A percentile compares a stretch with the other conserved stretches of the same genome.
These are phyloP conservation scores for Synanthedon vespiformis DNA, from an alignment of 2,888 invertebrate species.

Conservation along the genomic window DNA sequence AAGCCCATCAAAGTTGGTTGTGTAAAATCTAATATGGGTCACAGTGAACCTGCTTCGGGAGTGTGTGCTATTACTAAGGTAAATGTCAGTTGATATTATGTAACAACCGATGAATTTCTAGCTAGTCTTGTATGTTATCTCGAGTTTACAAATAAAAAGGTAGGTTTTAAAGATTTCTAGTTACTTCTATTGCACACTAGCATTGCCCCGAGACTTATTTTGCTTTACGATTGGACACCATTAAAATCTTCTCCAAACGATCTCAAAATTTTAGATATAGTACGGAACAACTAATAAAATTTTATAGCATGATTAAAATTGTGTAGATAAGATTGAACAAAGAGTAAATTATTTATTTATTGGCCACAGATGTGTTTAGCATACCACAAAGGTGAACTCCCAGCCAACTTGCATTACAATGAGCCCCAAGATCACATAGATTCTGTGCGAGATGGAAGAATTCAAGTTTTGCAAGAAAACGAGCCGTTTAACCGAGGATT, in stretches of 20 bases:
- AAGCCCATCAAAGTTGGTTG: conserved; percentile 65
- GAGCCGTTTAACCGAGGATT: conserved; percentile 20
- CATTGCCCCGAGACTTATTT: no score
- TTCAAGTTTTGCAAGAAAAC: conserved; percentile 25
- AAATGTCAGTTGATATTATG: not conserved
- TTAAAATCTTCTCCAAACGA: no score
- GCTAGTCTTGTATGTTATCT: no score
- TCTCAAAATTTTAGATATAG: no score
- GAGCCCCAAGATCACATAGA: conserved; percentile 20
- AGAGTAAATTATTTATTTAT: not conserved
- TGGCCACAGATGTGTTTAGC: conserved; percentile 26
- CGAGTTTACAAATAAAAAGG: no score
- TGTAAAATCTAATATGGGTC: conserved; percentile 47
- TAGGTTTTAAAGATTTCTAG: no score
- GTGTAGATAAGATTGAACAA: no score
- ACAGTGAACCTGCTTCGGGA: conserved; percentile 39
- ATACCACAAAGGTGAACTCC: conserved; percentile 27
- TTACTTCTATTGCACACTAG: no score
- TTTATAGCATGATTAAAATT: no score
- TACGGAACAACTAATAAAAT: no score
- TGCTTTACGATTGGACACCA: no score
- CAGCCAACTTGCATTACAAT: conserved; percentile 30
- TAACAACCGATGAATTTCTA: no score
- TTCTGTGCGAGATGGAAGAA: conserved; percentile 18
- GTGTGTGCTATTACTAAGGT: conserved; percentile 69